phyloP scores from a whole-genome alignment of 2,797 vertebrate genomes.

The Poecile montanus region DNA sequence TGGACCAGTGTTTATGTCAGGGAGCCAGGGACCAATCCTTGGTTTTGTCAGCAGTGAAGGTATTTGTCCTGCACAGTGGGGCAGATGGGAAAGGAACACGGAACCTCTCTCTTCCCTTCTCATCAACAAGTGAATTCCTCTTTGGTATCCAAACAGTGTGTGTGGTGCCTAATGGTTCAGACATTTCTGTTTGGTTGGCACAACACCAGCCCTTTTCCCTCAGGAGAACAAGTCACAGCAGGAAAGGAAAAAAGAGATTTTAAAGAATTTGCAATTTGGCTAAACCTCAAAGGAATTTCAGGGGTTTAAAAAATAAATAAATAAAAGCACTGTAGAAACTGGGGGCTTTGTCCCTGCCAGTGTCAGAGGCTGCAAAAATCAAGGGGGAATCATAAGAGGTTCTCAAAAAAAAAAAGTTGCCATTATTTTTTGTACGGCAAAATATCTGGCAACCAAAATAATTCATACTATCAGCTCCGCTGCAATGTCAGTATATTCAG shows the following conservation, averaged over 20 bases:
- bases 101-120: background rate
- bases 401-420: background rate
- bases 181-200: background rate
- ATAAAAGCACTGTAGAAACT: background rate
- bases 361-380: background rate
- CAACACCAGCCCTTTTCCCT: background rate
- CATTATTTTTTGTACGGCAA: background rate
- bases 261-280: background rate
- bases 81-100: background rate
- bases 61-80: background rate
- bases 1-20: background rate
- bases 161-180: background rate
- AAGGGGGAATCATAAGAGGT: background rate
- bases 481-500: background rate
- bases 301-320: background rate
- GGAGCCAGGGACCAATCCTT: rapidly evolving
- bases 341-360: background rate
- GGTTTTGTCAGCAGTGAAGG: background rate
- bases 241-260: background rate
- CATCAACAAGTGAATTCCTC: background rate
- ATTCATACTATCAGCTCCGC: background rate
- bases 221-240: constrained; percentile 7
- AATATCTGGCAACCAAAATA: background rate
- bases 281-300: constrained; percentile 36
- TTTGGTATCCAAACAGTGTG: background rate